Evolutionary conservation across 2,888 invertebrate species (phyloP).

Genomic region (Mythimna lalbum): DNA sequence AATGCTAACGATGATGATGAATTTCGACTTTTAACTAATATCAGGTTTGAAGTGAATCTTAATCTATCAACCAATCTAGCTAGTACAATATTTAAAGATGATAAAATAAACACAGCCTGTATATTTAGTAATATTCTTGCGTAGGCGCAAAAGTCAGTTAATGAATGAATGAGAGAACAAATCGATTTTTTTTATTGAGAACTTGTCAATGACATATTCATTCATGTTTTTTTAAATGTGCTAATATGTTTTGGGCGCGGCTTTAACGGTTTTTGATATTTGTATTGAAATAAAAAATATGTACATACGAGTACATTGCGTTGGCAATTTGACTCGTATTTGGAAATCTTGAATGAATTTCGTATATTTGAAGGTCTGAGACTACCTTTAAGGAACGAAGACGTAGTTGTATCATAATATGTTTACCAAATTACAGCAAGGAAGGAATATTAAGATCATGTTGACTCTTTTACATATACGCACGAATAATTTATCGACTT

Average conservation of each 20-base stretch:
- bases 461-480: background rate
- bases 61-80: constrained; percentile 1
- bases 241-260: constrained; percentile 55
- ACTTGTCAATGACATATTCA: constrained; percentile 62
- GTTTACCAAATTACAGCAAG: background rate
- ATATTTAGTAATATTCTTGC: constrained; percentile 43
- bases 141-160: constrained; percentile 66
- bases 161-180: constrained; percentile 57
- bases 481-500: background rate
- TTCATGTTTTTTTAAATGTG: constrained; percentile 55
- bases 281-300: constrained; percentile 48
- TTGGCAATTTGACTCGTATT: constrained; percentile 51
- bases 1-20: too few species aligned
- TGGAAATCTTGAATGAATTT: constrained; percentile 46
- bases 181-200: constrained; percentile 55
- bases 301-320: constrained; percentile 14
- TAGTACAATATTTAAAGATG: constrained; percentile 30
- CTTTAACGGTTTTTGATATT: constrained; percentile 53
- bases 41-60: background rate
- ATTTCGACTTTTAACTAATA: background rate
- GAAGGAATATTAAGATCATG: background rate
- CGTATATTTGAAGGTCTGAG: constrained; percentile 17
- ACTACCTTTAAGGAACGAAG: constrained; percentile 22
- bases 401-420: background rate
- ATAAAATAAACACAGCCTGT: constrained; percentile 44